phyloP scores from a whole-genome alignment of 2,888 invertebrate species.

The Polylopha cassiicola region DNA sequence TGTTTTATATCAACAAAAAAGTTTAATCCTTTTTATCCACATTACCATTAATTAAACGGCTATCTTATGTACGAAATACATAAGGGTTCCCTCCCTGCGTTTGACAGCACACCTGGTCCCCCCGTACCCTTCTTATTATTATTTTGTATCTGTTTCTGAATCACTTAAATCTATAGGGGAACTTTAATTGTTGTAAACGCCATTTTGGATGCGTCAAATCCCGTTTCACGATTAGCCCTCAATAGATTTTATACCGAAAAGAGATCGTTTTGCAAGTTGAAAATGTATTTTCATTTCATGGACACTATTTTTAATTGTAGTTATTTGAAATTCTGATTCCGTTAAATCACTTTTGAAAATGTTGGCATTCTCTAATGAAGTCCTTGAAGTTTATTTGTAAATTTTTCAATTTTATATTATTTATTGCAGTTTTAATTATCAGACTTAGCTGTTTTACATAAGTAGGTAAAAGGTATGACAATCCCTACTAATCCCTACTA shows the following conservation, averaged over 20 bases:
- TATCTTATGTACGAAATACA: constrained; percentile 35
- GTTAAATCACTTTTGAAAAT: too few species aligned
- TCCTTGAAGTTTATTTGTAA: too few species aligned
- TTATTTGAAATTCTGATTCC: too few species aligned
- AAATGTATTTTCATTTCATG: too few species aligned
- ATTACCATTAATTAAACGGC: constrained; percentile 27
- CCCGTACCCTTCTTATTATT: constrained; percentile 65
- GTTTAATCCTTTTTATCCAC: constrained; percentile 53
- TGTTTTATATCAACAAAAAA: constrained; percentile 38
- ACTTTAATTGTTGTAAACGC: constrained; percentile 72
- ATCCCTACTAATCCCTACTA: too few species aligned
- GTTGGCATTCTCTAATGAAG: too few species aligned
- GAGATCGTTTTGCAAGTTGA: background rate
- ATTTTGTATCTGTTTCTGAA: constrained; percentile 76
- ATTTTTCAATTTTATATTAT: too few species aligned
- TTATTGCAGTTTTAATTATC: too few species aligned
- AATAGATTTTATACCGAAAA: constrained; percentile 14
- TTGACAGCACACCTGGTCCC: constrained; percentile 62
- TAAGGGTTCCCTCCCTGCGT: constrained; percentile 60
- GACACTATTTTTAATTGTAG: too few species aligned
- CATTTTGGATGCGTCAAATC: constrained; percentile 66
- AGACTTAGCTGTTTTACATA: too few species aligned
- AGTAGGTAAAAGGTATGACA: too few species aligned
- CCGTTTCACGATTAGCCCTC: constrained; percentile 38
- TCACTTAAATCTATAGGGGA: constrained; percentile 67